Evolutionary conservation across 2,113 vertebrate species (phyloP).

Genomic region (Gopherus flavomarginatus): DNA sequence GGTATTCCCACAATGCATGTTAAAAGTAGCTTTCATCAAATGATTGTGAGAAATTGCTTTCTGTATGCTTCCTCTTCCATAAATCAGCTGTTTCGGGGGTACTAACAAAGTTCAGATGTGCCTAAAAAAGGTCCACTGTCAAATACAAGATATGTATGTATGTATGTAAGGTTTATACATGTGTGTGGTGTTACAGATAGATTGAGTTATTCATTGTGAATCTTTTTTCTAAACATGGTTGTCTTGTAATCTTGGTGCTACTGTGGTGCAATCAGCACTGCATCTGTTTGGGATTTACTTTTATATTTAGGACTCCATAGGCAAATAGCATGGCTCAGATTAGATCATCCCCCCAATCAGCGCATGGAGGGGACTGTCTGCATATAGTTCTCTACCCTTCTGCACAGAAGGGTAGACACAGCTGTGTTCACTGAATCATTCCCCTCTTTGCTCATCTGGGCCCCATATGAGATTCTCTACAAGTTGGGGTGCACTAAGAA

Average conservation of each 20-base stretch:
- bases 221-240: neutral
- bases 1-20: conserved; percentile 31
- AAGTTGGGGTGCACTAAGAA: neutral
- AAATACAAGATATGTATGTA: neutral
- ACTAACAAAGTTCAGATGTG: conserved; percentile 63
- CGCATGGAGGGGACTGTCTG: neutral
- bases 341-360: neutral
- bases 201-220: neutral
- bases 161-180: neutral
- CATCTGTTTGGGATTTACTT: conserved; percentile 22
- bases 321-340: accelerated
- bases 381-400: neutral
- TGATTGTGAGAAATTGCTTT: conserved; percentile 43
- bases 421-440: neutral
- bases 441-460: neutral
- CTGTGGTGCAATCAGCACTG: neutral
- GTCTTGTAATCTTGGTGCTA: conserved; percentile 15
- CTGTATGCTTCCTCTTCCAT: neutral
- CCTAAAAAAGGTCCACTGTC: conserved; percentile 12
- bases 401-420: neutral
- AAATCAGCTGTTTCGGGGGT: conserved; percentile 31
- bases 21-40: conserved; percentile 46
- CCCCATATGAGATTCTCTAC: neutral
- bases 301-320: neutral
- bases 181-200: neutral